Evolutionary conservation across 2,113 vertebrate genomes (phyloP), one percentile per base, ranked within the genome.

Genomic region (Psilopogon haemacephalus): DNA sequence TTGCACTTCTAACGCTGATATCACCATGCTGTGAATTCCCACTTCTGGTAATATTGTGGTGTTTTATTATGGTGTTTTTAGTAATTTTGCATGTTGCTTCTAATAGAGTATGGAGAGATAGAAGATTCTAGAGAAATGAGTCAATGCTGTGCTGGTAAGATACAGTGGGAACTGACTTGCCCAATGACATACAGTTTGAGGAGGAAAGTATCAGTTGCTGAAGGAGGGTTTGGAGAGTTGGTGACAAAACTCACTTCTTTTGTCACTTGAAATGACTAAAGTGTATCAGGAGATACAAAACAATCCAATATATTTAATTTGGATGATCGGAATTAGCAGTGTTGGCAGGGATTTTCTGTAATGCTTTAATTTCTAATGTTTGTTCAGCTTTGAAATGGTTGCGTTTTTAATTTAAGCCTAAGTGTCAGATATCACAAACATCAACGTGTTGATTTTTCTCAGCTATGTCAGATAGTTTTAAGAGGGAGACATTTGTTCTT

Each of bases 201-300:
- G 30, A 86, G 64, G 58, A 70, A 87, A 80, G 35, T 67, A 52
- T 56, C 19, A 56, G 10, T 79, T 82, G n/a, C 55, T 93, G 55
- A 93, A 64, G 24, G 52, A 71, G 48, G 44, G 70, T 73, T 60
- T 81, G 54, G 17, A 44, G 44, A n/a, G 23, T 78, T 72, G 35
- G 42, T 83, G 62, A 59, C 42, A 83, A 73, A 85, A 60, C 12
- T 37, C 5, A n/a, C 9, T 13, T 74, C n/a, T 89, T 74, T 44
- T 94, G 27, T 95, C 46, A 48, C 9, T 84, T 33, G 27, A 58
- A 83, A 50, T 21, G 33, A 4, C 60, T 69, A 10, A 28, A 74
- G 50, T 88, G 40, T 0, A 1, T 24, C 63, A 65, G 27, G 50
- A 84, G 33, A 28, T 82, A 27, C 15, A 52, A 75, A 64, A 8